Percentiles rank a stretch among this genome's conserved stretches.
Evolutionary conservation across 2,113 vertebrate genomes (phyloP).

Genomic region (Esox niger): DNA sequence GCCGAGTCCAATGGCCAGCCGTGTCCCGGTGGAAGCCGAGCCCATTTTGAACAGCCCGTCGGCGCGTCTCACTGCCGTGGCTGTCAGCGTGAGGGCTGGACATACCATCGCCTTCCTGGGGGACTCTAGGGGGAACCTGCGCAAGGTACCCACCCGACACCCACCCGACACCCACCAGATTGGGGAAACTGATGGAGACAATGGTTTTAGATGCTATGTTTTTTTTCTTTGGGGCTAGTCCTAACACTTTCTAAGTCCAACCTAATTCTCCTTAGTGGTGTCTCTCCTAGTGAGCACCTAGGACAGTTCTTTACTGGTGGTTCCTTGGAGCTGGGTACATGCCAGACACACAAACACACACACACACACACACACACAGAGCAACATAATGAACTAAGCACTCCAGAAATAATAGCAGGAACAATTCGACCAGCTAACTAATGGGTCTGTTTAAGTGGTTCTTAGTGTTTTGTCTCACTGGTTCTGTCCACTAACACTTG

Average conservation of each 20-base stretch:
- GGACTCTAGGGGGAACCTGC: conserved; percentile 87
- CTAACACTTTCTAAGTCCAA: background rate
- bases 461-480: background rate
- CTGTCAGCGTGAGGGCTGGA: conserved; percentile 79
- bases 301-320: too few species aligned
- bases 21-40: conserved; percentile 76
- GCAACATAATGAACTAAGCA: background rate
- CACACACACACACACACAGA: background rate
- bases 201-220: background rate
- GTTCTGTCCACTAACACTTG: background rate
- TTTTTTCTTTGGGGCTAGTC: background rate
- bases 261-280: too few species aligned
- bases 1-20: conserved; percentile 95
- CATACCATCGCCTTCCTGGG: conserved; percentile 93
- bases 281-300: too few species aligned
- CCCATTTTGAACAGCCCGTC: conserved; percentile 83
- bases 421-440: conserved; percentile 7
- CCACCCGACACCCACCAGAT: conserved; percentile 19
- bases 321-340: too few species aligned
- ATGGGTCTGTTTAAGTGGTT: conserved; percentile 11
- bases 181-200: background rate
- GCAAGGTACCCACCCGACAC: conserved; percentile 80
- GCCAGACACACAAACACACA: background rate
- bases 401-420: conserved; percentile 18
- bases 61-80: conserved; percentile 87